Evolutionary conservation across 2,888 invertebrate genomes (phyloP).

Genomic region (Trichopoda pennipes): DNA sequence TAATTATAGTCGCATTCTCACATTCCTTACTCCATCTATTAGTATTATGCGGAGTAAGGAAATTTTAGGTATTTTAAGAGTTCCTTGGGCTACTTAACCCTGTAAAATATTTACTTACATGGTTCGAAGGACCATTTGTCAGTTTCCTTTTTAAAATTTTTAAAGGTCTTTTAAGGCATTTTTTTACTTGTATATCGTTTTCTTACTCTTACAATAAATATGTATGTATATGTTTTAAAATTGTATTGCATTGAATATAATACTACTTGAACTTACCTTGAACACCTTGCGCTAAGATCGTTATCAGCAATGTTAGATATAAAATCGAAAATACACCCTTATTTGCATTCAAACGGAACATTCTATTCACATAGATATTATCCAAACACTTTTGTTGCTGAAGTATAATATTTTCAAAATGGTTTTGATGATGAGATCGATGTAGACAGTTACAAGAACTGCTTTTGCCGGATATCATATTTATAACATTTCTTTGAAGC

Average conservation of each 20-base stretch:
- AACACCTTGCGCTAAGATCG: slow-evolving; percentile 49
- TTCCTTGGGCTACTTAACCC: too few species aligned
- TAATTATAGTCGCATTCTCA: too few species aligned
- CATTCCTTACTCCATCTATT: too few species aligned
- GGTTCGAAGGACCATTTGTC: too few species aligned
- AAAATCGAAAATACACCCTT: slow-evolving; percentile 48
- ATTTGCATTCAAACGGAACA: slow-evolving; percentile 40
- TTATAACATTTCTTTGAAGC: slow-evolving; percentile 54
- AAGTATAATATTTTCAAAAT: slow-evolving; percentile 3
- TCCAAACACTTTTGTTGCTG: not conserved
- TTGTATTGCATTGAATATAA: not conserved
- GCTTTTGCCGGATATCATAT: slow-evolving; percentile 44
- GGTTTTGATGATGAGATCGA: slow-evolving; percentile 26
- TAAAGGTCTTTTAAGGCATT: too few species aligned
- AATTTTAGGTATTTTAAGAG: too few species aligned
- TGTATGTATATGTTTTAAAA: not conserved
- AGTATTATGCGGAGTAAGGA: too few species aligned
- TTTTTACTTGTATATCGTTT: too few species aligned
- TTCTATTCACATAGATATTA: slow-evolving; percentile 43
- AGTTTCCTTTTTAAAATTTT: too few species aligned
- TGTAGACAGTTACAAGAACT: slow-evolving; percentile 57
- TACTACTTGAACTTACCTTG: slow-evolving; percentile 51
- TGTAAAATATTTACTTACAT: too few species aligned
- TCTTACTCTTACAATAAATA: too few species aligned
- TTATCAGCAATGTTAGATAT: slow-evolving; percentile 41